A percentile compares a stretch with the other conserved stretches of the same genome.
phyloP scores from a whole-genome alignment of 1,140 invertebrate genomes.

The Argopecten irradians region DNA sequence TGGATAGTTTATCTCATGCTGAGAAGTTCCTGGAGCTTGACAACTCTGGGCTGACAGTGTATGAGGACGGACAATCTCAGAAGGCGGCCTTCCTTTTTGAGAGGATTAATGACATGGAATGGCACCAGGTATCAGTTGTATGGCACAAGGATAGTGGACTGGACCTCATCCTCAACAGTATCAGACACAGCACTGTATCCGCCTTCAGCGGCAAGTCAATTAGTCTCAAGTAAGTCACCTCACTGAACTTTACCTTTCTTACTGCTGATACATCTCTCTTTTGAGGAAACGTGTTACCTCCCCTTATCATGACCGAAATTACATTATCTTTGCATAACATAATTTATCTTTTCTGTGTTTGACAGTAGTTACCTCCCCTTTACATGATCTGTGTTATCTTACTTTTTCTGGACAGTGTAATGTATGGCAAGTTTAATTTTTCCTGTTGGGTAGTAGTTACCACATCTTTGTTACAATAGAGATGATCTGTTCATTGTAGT shows the following conservation, averaged over 20 bases:
- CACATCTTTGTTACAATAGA: too few species aligned
- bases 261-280: too few species aligned
- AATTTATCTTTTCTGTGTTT: too few species aligned
- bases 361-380: too few species aligned
- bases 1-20: conserved; percentile 31
- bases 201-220: background rate
- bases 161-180: conserved; percentile 33
- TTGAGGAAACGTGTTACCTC: too few species aligned
- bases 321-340: too few species aligned
- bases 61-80: conserved; percentile 22
- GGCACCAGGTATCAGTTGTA: conserved; percentile 57
- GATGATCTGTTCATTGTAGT: background rate
- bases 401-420: too few species aligned
- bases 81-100: background rate
- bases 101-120: conserved; percentile 58
- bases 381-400: too few species aligned
- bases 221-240: conserved; percentile 21
- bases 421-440: too few species aligned
- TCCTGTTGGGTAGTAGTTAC: too few species aligned
- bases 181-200: background rate
- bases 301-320: too few species aligned
- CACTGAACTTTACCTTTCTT: background rate
- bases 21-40: conserved; percentile 51
- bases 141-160: conserved; percentile 48
- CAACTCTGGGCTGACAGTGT: conserved; percentile 51